Percentiles rank a stretch among this genome's conserved stretches.
Evolutionary conservation across 23 tunicate genomes (phyloP).

Genomic region (Phallusia fumigata): DNA sequence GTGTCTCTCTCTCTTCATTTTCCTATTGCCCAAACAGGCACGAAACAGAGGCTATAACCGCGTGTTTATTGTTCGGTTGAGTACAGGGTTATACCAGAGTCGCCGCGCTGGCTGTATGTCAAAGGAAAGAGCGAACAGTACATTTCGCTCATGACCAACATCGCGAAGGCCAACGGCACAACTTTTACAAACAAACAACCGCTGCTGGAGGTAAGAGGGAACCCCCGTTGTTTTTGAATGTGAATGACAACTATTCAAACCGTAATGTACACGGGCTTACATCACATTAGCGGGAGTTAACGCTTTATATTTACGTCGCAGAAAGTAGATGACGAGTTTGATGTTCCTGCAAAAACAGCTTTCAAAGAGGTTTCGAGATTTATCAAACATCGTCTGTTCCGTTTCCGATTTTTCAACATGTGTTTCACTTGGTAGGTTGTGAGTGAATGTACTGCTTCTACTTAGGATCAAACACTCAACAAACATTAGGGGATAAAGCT

Average conservation of each 20-base stretch:
- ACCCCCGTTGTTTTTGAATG: not conserved
- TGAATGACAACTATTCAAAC: not conserved
- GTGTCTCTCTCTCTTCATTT: too few relatives aligned
- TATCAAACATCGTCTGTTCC: not conserved
- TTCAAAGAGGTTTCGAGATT: not conserved
- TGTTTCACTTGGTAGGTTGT: conserved; percentile 15
- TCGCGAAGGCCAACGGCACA: conserved; percentile 44
- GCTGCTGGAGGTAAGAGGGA: not conserved
- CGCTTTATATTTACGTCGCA: too few relatives aligned
- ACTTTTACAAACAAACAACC: not conserved
- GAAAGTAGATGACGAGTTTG: too few relatives aligned
- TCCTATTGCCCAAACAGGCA: too few relatives aligned
- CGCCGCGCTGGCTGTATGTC: conserved; percentile 54
- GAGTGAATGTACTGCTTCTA: too few relatives aligned
- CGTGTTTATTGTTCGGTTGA: not conserved
- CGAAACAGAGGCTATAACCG: too few relatives aligned
- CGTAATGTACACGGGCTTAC: too few relatives aligned
- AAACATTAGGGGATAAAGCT: too few relatives aligned
- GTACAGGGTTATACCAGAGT: conserved; percentile 55
- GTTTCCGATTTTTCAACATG: conserved; percentile 21
- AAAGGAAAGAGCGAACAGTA: conserved; percentile 25
- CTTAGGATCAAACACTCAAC: too few relatives aligned
- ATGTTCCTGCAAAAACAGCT: not conserved
- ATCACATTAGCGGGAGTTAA: too few relatives aligned
- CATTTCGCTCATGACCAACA: conserved; percentile 24